These are phyloP conservation scores for Horisme vitalbata DNA, from an alignment of 2,888 invertebrate species.

Conservation along the genomic window DNA sequence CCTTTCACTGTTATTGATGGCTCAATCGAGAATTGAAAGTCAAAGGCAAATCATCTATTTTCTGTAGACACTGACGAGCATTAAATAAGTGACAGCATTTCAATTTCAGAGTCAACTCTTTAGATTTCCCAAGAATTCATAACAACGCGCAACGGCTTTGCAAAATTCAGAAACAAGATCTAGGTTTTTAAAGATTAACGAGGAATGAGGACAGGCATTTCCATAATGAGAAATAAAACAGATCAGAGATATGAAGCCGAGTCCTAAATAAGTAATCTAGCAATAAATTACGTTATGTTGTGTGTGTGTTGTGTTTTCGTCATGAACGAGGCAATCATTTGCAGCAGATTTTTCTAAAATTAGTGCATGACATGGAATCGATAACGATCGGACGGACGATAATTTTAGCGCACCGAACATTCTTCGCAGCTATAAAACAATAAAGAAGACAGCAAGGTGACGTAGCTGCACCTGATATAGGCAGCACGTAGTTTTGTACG, in stretches of 20 bases:
- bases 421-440: conserved; percentile 34
- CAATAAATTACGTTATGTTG: conserved; percentile 32
- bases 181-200: conserved; percentile 5
- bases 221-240: conserved; percentile 14
- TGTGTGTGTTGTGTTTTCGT: conserved; percentile 34
- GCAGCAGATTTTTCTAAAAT: conserved; percentile 62
- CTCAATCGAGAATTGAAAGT: conserved; percentile 13
- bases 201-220: conserved; percentile 15
- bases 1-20: conserved; percentile 23
- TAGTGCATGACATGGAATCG: conserved; percentile 64
- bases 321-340: conserved; percentile 44
- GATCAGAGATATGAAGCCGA: conserved; percentile 13
- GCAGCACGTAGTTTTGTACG: too few relatives aligned
- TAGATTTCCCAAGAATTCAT: not conserved
- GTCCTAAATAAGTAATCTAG: conserved; percentile 37
- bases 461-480: too few relatives aligned
- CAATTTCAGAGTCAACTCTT: not conserved
- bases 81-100: conserved; percentile 1
- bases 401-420: conserved; percentile 48
- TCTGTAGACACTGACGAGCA: not conserved
- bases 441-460: conserved; percentile 17
- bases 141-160: not conserved
- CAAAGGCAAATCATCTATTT: conserved; percentile 8
- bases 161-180: conserved; percentile 5
- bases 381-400: conserved; percentile 53